Evolutionary conservation across 2,113 vertebrate genomes (phyloP), one percentile per base, ranked within the genome.

Genomic region (Tretioscincus oriximinensis): DNA sequence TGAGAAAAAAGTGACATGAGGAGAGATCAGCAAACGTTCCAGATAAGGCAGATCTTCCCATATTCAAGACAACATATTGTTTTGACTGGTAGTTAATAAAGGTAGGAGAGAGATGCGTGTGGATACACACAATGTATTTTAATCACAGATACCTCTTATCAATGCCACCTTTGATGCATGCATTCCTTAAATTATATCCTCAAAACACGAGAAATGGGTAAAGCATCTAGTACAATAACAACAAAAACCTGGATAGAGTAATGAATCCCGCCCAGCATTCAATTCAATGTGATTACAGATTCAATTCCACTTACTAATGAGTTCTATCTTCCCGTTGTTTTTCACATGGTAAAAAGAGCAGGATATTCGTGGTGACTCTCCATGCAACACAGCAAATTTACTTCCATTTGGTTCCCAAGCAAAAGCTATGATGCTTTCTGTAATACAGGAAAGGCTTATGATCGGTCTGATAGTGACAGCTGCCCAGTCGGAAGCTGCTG

Each of bases 391-490:
- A 1, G 98, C 98, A 87, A 99, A 99, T 90, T 99, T 99, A 90
- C 97, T 99, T 86, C 98, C 98, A 1, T 99, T 99, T 8, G 98
- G 98, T 31, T 99, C 98, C 98, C 98, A 99, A 2, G 98, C 98
- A 85, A 99, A 99, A 1, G 98, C 98, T 77, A 99, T 99, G 92
- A 99, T 99, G 88, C 97, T 89, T 91, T 99, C 98, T 99, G 90
- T 0, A 90, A 88, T 7, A 61, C 22, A 78, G 16, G 2, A 77
- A 41, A 22, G 8, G 4, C 7, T 1, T 1, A 4, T 11, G 54
- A 9, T 87, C 47, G 78, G n/a, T 1, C 60, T 21, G 31, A 10
- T 21, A 11, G 28, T 7, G 11, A 9, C 16, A 76, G 54, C 9
- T 35, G 7, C n/a, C 35, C 0, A 67, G 16, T 2, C 54, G 3